These are phyloP conservation scores for Drosophila tristis DNA, from an alignment of 1,140 invertebrate genomes.

Conservation along the genomic window DNA sequence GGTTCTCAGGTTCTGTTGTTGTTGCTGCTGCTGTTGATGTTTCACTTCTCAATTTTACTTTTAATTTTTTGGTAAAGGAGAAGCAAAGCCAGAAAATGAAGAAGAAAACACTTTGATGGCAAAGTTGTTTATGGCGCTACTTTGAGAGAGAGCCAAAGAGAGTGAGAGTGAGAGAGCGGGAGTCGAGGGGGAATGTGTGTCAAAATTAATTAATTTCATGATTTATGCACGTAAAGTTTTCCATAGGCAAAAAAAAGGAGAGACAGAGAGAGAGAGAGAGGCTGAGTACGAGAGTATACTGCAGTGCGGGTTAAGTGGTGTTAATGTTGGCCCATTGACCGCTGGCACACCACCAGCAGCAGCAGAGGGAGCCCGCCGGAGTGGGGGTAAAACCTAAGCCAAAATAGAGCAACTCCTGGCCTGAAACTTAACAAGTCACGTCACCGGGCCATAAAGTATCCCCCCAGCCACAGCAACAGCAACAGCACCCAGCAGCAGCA, in stretches of 20 bases:
- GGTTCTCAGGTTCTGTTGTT: constrained; percentile 21
- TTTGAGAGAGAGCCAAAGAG: constrained; percentile 46
- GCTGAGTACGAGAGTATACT: background rate
- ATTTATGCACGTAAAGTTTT: constrained; percentile 76
- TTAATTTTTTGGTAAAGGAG: constrained; percentile 62
- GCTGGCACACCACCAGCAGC: constrained; percentile 30
- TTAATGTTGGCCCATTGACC: constrained; percentile 49
- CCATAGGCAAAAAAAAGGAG: constrained; percentile 23
- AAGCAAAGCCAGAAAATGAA: constrained; percentile 11
- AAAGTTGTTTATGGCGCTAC: constrained; percentile 72
- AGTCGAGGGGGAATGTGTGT: constrained; percentile 63
- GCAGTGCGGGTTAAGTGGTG: constrained; percentile 41
- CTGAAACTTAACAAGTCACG: constrained; percentile 68
- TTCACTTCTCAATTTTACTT: constrained; percentile 71
- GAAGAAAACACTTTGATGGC: constrained; percentile 43
- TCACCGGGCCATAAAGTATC: constrained; percentile 52
- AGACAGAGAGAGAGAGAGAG: background rate
- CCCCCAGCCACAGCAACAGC: background rate
- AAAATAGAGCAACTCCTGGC: constrained; percentile 18
- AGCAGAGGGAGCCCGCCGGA: no score
- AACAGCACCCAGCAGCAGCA: background rate
- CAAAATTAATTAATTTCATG: constrained; percentile 84
- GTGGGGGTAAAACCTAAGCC: constrained; percentile 1
- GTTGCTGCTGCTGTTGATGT: constrained; percentile 47
- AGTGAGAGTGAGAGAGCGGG: no score